These are phyloP conservation scores for Notarius lentiginosus DNA, from an alignment of 2,113 vertebrate genomes.

Conservation along the genomic window DNA sequence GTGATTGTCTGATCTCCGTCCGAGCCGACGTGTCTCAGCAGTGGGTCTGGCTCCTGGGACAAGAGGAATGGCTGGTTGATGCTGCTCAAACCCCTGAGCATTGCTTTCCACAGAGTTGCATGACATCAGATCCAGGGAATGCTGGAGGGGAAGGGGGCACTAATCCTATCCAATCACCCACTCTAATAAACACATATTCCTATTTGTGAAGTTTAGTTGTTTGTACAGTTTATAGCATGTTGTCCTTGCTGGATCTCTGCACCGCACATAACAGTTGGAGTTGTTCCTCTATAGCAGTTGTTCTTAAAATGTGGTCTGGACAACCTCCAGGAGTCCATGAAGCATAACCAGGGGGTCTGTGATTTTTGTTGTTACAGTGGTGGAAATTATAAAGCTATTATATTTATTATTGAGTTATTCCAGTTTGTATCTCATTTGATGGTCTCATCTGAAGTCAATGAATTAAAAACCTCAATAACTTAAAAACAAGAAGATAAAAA, in stretches of 20 bases:
- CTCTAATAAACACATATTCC: not conserved
- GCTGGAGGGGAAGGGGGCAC: slow-evolving; percentile 22
- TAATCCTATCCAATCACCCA: slow-evolving; percentile 18
- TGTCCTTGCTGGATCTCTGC: not conserved
- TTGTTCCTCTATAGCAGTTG: not conserved
- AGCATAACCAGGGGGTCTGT: not conserved
- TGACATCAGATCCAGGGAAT: slow-evolving; percentile 38
- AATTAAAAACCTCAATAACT: not conserved
- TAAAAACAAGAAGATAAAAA: not conserved
- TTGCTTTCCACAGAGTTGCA: slow-evolving; percentile 31
- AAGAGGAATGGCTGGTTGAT: slow-evolving; percentile 26
- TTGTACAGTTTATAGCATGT: not conserved
- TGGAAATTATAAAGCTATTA: not conserved
- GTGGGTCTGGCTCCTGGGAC: slow-evolving; percentile 31
- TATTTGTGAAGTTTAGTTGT: not conserved
- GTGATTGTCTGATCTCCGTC: slow-evolving; percentile 43
- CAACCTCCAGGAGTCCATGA: not conserved
- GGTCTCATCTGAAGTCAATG: not conserved
- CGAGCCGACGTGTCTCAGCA: slow-evolving; percentile 29
- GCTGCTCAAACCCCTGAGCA: slow-evolving; percentile 7
- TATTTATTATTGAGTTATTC: not conserved
- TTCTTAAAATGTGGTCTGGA: not conserved
- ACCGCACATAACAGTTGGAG: not conserved
- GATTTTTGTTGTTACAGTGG: not conserved
- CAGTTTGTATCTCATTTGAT: not conserved